Evolutionary conservation across 2,888 invertebrate genomes (phyloP), one percentile per base, ranked within the genome.

Genomic region (Esperia sulphurella): DNA sequence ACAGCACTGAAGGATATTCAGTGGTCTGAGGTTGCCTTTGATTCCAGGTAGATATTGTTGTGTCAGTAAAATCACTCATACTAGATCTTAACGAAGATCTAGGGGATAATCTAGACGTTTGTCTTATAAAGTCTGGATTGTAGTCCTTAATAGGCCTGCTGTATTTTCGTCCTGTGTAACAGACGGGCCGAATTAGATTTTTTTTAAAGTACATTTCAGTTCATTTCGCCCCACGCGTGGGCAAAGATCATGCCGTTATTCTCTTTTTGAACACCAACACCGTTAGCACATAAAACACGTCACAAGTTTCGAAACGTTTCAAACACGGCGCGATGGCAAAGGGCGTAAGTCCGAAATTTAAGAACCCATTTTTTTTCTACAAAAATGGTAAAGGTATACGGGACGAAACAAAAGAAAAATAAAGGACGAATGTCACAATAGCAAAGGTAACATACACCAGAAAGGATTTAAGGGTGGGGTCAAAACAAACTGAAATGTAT

Each of bases 401-500:
- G n/a, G n/a, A 58, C 61, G 13, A 61, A 55, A 55, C 58, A 61
- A 59, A 63, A 31, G 7, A 31, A 2, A 31, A 31, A 31, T 2
- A 10, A 9, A 31, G 68, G 63, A 62, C 64, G 61, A 58, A 57
- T 57, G 6, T 56, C 63, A 78, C 65, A 74, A 75, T 69, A 75
- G 58, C 62, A 51, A 58, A 54, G 65, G 65, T 59, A 62, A 71
- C 83, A 82, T 63, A 76, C 79, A 85, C 79, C 83, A 72, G 76
- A 63, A 42, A 65, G 73, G 72, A 69, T 51, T 50, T 52, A 61
- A 58, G 70, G 70, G 61, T 59, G 65, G 68, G 69, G 70, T 71
- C 68, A 82, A 87, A 87, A 87, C 87, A 88, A 88, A 89, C 88
- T 89, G 89, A 89, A 89, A 89, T 89, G 89, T 88, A 86, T 86